Percentiles rank a stretch among this genome's conserved stretches.
phyloP scores from a whole-genome alignment of 1,140 invertebrate genomes.

The Drosophila athabasca region DNA sequence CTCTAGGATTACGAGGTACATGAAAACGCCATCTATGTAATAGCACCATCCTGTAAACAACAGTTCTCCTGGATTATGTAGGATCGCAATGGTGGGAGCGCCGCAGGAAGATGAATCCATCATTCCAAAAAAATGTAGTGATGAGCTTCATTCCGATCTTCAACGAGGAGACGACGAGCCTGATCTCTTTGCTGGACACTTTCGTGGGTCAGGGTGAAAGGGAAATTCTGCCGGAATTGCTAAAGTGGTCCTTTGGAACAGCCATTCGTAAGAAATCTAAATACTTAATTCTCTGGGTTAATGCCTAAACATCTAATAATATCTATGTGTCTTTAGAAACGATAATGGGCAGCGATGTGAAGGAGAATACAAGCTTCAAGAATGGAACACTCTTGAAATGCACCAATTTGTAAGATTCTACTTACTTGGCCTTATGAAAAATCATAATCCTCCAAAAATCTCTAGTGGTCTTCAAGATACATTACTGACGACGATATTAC shows the following conservation, averaged over 20 bases:
- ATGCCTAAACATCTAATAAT: not conserved
- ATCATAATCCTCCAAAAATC: too few species aligned
- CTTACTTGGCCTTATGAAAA: constrained; percentile 28
- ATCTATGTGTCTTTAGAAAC: constrained; percentile 34
- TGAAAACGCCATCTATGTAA: not conserved
- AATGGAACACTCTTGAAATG: constrained; percentile 3
- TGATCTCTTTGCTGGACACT: constrained; percentile 39
- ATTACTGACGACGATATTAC: not conserved
- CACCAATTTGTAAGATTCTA: not conserved
- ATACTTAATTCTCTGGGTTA: too few species aligned
- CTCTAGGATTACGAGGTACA: constrained; percentile 51
- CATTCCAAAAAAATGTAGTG: constrained; percentile 56
- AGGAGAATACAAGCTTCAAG: constrained; percentile 13
- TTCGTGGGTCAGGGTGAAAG: constrained; percentile 16
- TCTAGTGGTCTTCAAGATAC: not conserved
- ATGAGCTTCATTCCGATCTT: constrained; percentile 64
- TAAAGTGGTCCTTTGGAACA: constrained; percentile 46
- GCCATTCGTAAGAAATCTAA: constrained; percentile 41
- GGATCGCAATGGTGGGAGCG: constrained; percentile 51
- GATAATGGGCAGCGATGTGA: constrained; percentile 49
- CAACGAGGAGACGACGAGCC: constrained; percentile 39
- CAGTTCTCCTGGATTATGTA: constrained; percentile 23
- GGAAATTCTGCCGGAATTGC: constrained; percentile 30
- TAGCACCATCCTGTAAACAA: not conserved
- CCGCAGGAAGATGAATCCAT: constrained; percentile 56